phyloP scores from a whole-genome alignment of 2,888 invertebrate genomes.

The Ornithoptera priamus region DNA sequence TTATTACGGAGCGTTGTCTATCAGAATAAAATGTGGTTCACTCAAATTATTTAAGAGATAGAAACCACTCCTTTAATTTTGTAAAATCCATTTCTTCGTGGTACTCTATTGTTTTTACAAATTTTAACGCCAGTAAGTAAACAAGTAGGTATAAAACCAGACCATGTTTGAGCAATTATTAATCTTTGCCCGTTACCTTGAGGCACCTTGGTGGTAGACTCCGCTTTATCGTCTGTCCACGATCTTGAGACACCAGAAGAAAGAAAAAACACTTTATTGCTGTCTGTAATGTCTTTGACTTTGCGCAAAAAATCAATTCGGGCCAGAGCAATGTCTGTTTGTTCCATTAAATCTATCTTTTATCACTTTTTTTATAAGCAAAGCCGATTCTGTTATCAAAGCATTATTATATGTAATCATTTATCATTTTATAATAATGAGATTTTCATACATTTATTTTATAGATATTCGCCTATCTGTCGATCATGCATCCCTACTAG shows the following conservation, averaged over 20 bases:
- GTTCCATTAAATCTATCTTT: conserved; percentile 34
- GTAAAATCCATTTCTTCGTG: conserved; percentile 32
- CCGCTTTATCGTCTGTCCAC: conserved; percentile 10
- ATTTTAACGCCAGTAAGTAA: conserved; percentile 20
- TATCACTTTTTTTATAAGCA: conserved; percentile 27
- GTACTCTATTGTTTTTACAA: conserved; percentile 31
- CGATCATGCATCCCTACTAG: no score
- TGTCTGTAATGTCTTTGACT: conserved; percentile 32
- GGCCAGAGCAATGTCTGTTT: conserved; percentile 18
- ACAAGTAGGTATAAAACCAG: conserved; percentile 30
- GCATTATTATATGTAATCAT: no score
- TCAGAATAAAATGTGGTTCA: conserved; percentile 27
- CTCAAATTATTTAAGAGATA: conserved; percentile 1
- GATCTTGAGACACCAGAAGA: conserved; percentile 15
- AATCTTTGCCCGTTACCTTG: not conserved
- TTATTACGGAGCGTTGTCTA: conserved; percentile 34
- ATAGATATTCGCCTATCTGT: no score
- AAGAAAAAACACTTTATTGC: conserved; percentile 34
- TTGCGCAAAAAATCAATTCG: conserved; percentile 31
- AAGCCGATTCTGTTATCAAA: conserved; percentile 21
- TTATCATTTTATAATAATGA: no score
- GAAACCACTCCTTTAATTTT: conserved; percentile 30
- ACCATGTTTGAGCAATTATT: conserved; percentile 18
- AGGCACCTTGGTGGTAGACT: not conserved
- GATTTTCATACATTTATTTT: no score